phyloP scores from a whole-genome alignment of 2,888 invertebrate genomes.

The Machimus rusticus region DNA sequence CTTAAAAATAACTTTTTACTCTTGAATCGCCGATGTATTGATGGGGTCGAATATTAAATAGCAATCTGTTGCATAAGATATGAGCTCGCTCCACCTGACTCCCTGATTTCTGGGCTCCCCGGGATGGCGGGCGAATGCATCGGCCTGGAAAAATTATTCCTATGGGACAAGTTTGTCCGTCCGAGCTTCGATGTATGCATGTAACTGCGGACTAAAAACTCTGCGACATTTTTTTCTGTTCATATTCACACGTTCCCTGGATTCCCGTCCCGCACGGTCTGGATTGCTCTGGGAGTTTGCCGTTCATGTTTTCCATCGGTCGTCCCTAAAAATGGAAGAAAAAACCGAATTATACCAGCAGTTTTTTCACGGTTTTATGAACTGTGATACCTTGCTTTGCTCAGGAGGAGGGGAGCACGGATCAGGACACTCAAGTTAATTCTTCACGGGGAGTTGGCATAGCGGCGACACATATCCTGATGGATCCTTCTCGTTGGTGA shows the following conservation, averaged over 20 bases:
- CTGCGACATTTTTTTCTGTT: background rate
- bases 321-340: background rate
- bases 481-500: background rate
- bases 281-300: background rate
- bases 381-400: background rate
- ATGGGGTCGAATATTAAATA: constrained; percentile 24
- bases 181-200: background rate
- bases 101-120: background rate
- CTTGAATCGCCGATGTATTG: background rate
- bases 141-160: constrained; percentile 25
- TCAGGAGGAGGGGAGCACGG: background rate
- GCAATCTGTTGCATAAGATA: constrained; percentile 31
- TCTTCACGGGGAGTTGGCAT: background rate
- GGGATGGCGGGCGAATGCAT: background rate
- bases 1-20: constrained; percentile 14
- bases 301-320: background rate
- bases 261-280: background rate
- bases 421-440: background rate
- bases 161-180: constrained; percentile 2
- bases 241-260: background rate
- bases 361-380: constrained; percentile 20
- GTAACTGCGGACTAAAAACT: background rate
- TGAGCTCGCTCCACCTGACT: background rate
- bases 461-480: background rate
- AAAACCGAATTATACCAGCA: background rate